Evolutionary conservation across 2,888 invertebrate genomes (phyloP).

Genomic region (Eudasyphora cyanicolor): DNA sequence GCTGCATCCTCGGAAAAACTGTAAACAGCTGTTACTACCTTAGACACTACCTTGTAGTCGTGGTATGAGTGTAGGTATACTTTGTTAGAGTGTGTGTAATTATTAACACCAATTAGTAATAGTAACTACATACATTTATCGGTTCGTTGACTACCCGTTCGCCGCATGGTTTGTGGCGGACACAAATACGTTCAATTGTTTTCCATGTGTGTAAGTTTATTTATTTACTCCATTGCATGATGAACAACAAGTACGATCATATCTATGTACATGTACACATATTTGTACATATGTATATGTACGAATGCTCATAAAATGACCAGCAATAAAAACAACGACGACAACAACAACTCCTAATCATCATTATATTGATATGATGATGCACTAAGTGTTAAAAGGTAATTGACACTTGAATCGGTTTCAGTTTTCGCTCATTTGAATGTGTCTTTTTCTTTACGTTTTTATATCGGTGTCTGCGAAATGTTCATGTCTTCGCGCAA

Average conservation of each 20-base stretch:
- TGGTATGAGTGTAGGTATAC: not conserved
- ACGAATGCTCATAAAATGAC: not conserved
- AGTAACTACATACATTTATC: not conserved
- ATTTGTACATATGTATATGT: not conserved
- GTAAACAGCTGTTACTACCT: too few relatives aligned
- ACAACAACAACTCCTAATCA: slow-evolving; percentile 7
- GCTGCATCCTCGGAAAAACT: too few relatives aligned
- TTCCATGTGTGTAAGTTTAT: not conserved
- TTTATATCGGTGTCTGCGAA: not conserved
- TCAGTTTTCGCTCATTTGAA: not conserved
- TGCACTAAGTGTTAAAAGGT: slow-evolving; percentile 20
- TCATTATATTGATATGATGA: slow-evolving; percentile 18
- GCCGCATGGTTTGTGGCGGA: not conserved
- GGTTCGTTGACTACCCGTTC: slow-evolving; percentile 3
- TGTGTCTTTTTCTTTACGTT: not conserved
- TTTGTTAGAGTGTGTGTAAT: not conserved
- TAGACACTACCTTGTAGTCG: too few relatives aligned
- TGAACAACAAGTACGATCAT: not conserved
- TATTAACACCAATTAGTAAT: not conserved
- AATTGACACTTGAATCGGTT: slow-evolving; percentile 10
- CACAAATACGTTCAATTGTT: not conserved
- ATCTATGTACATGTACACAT: not conserved
- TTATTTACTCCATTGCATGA: not conserved
- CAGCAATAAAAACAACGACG: not conserved
- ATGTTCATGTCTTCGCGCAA: not conserved